Evolutionary conservation across 1,140 invertebrate genomes (phyloP).

Genomic region (Anastrepha obliqua): DNA sequence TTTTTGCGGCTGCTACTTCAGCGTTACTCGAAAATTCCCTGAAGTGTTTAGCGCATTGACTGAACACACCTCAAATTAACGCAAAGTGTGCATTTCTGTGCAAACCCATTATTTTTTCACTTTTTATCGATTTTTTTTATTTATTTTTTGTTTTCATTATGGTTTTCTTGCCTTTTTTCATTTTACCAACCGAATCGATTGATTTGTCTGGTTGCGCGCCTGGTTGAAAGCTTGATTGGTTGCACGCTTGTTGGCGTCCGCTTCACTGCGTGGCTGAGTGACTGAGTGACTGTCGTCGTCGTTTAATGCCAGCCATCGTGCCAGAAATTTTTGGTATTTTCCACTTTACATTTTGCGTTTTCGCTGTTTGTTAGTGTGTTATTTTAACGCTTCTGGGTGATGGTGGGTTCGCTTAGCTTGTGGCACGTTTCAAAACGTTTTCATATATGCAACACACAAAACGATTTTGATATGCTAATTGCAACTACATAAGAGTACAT

Average conservation of each 20-base stretch:
- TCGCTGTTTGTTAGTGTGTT: constrained; percentile 7
- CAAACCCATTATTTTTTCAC: neutral
- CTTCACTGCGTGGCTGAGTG: neutral
- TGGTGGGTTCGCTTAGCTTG: constrained; percentile 8
- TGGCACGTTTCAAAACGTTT: constrained; percentile 37
- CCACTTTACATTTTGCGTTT: constrained; percentile 24
- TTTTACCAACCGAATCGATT: constrained; percentile 19
- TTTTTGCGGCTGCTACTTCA: neutral
- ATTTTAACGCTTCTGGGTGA: constrained; percentile 49
- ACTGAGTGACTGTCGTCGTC: constrained; percentile 14
- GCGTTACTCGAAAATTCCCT: neutral
- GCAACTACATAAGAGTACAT: neutral
- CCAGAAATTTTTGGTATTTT: constrained; percentile 6
- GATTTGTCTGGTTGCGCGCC: constrained; percentile 34
- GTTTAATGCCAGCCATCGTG: constrained; percentile 26
- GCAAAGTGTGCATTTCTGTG: constrained; percentile 45
- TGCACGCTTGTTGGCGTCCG: constrained; percentile 20
- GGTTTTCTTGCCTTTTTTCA: neutral
- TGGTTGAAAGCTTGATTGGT: constrained; percentile 37
- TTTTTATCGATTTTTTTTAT: neutral
- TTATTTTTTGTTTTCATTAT: neutral
- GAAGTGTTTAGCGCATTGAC: neutral
- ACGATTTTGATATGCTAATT: constrained; percentile 50
- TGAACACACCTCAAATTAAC: constrained; percentile 46
- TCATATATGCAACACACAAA: constrained; percentile 47